A percentile compares a stretch with the other conserved stretches of the same genome.
These are phyloP conservation scores for Andrena bucephala DNA, from an alignment of 2,888 invertebrate genomes.

Conservation along the genomic window DNA sequence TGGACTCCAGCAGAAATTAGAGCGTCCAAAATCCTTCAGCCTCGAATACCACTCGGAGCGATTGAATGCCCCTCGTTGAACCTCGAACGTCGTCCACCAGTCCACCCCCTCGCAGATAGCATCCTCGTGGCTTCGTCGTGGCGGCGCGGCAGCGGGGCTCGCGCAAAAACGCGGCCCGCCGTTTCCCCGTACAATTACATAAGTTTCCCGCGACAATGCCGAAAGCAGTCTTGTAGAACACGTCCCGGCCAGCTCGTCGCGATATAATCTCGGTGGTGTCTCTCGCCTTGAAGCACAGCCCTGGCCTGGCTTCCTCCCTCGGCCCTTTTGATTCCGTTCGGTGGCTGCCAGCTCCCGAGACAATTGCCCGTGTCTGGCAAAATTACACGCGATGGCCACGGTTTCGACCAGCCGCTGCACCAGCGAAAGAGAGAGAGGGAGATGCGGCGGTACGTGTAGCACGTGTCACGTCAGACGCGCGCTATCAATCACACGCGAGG, in stretches of 20 bases:
- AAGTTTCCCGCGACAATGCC: constrained; percentile 47
- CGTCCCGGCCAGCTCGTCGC: constrained; percentile 35
- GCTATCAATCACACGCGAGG: constrained; percentile 72
- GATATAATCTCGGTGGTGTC: constrained; percentile 55
- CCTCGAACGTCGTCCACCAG: background rate
- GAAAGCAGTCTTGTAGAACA: constrained; percentile 32
- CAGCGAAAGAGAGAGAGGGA: constrained; percentile 35
- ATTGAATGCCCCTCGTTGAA: too few species aligned
- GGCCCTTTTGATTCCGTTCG: constrained; percentile 52
- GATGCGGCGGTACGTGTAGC: constrained; percentile 71
- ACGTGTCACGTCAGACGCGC: constrained; percentile 72
- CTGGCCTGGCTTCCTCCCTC: background rate
- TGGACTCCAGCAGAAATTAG: too few species aligned
- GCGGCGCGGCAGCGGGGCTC: background rate
- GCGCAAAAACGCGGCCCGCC: background rate
- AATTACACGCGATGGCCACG: constrained; percentile 64
- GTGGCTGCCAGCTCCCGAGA: constrained; percentile 29
- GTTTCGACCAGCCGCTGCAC: constrained; percentile 28
- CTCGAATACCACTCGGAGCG: too few species aligned
- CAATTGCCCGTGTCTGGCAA: constrained; percentile 62
- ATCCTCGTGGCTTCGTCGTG: background rate
- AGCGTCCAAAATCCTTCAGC: too few species aligned
- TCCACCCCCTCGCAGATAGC: background rate
- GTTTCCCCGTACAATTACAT: constrained; percentile 47
- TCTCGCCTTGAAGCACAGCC: constrained; percentile 7